Percentiles rank a stretch among this genome's conserved stretches.
phyloP scores from a whole-genome alignment of 1,140 invertebrate species.

The Hydropsyche tenuis region DNA sequence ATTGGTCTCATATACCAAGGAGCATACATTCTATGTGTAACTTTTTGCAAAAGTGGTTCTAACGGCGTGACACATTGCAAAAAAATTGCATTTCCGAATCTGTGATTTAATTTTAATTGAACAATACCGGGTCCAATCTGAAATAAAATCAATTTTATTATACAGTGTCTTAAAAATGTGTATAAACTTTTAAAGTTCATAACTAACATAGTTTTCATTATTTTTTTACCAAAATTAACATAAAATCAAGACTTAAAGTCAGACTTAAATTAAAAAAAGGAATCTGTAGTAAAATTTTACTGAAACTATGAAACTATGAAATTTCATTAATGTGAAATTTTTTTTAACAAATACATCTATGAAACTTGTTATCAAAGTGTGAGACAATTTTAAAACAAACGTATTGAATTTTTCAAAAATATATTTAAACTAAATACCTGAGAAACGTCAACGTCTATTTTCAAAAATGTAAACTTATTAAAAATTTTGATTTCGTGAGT shows the following conservation, averaged over 20 bases:
- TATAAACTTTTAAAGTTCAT: no score
- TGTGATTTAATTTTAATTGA: conserved; percentile 68
- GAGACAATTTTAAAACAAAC: no score
- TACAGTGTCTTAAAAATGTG: no score
- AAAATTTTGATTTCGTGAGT: conserved; percentile 66
- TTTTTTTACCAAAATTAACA: background rate
- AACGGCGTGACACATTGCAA: conserved; percentile 83
- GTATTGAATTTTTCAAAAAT: no score
- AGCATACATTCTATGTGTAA: conserved; percentile 79
- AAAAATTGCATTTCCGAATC: conserved; percentile 71
- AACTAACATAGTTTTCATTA: no score
- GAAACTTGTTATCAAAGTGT: background rate
- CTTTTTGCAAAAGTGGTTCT: conserved; percentile 77
- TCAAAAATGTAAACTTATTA: conserved; percentile 61
- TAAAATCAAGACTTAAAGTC: background rate
- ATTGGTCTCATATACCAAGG: conserved; percentile 67
- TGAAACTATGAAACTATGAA: no score
- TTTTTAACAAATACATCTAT: background rate
- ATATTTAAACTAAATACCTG: conserved; percentile 51
- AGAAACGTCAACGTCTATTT: conserved; percentile 64
- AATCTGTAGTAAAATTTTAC: no score
- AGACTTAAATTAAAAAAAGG: no score
- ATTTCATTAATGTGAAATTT: background rate
- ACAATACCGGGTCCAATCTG: conserved; percentile 85
- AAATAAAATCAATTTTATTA: conserved; percentile 7